phyloP scores from a whole-genome alignment of 1,140 invertebrate species.

The Berghia stephanieae region DNA sequence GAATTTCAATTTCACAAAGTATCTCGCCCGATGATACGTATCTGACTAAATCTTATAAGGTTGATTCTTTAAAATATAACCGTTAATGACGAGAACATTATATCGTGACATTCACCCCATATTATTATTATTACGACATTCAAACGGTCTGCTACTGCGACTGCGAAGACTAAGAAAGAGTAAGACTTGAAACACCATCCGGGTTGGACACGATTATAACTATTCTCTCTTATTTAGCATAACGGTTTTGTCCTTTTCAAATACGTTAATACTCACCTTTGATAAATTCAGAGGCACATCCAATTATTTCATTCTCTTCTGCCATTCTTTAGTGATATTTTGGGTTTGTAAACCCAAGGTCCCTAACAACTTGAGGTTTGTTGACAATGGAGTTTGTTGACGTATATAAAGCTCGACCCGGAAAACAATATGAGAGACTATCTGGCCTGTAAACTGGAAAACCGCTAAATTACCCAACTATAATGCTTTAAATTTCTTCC shows the following conservation, averaged over 20 bases:
- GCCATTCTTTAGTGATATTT: slow-evolving; percentile 46
- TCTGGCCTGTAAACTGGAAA: slow-evolving; percentile 5
- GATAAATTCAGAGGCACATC: slow-evolving; percentile 66
- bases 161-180: no score
- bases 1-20: no score
- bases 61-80: no score
- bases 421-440: not conserved
- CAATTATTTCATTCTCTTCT: slow-evolving; percentile 66
- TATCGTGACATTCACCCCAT: no score
- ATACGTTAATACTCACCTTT: slow-evolving; percentile 55
- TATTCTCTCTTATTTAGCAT: not conserved
- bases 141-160: no score
- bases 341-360: not conserved
- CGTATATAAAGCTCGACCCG: not conserved
- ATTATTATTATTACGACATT: no score
- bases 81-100: no score
- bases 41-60: no score
- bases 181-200: no score
- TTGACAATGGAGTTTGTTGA: not conserved
- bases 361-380: not conserved
- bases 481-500: not conserved
- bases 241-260: not conserved
- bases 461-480: not conserved
- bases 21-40: no score
- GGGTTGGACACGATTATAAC: no score